These are phyloP conservation scores for Esperia sulphurella DNA, from an alignment of 2,888 invertebrate species.

Conservation along the genomic window DNA sequence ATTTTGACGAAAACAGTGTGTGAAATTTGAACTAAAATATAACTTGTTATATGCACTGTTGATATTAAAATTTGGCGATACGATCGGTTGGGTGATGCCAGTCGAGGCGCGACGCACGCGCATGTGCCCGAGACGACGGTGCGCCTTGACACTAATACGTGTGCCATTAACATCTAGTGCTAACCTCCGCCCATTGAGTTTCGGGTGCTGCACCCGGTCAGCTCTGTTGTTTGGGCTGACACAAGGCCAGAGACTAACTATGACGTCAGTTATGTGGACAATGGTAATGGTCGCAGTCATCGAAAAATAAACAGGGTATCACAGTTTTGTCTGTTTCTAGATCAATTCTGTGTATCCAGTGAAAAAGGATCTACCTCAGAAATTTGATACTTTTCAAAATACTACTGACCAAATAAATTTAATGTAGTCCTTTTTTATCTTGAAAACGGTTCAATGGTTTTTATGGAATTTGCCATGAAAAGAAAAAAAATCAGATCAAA, in stretches of 20 bases:
- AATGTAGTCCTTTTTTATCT: no score
- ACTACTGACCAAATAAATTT: no score
- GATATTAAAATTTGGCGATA: conserved; percentile 33
- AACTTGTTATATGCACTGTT: conserved; percentile 16
- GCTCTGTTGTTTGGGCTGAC: background rate
- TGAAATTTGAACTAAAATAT: background rate
- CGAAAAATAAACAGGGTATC: no score
- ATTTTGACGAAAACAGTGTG: no score
- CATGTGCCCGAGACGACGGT: conserved; percentile 5
- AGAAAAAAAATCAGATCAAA: no score
- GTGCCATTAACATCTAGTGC: conserved; percentile 16
- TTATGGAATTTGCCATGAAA: no score
- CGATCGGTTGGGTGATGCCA: conserved; percentile 38
- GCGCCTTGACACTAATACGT: conserved; percentile 49
- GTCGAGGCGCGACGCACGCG: conserved; percentile 32
- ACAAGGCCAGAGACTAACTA: background rate
- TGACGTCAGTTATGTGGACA: background rate
- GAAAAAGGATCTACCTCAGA: no score
- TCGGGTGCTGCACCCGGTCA: conserved; percentile 9
- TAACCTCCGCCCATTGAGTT: conserved; percentile 26
- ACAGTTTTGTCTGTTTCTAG: no score
- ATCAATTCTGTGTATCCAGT: no score
- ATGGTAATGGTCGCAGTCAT: no score
- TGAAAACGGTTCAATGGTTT: no score
- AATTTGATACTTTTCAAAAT: no score